Conservation (phyloP, 64 coral and sea anemone genomes). For the Platygyra sinensis region DNA sequence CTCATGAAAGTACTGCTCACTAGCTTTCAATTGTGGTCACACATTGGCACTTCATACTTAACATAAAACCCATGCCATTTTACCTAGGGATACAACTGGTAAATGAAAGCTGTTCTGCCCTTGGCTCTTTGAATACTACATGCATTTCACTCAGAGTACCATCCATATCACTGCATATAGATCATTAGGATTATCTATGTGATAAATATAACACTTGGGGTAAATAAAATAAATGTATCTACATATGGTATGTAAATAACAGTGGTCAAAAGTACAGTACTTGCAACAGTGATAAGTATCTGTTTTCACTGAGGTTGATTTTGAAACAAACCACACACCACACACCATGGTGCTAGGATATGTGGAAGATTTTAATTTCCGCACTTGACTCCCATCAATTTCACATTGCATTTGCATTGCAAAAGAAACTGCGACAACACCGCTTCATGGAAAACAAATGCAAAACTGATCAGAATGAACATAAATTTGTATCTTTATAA, state of each 20-base stretch:
- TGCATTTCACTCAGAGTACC: background rate
- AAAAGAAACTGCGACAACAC: background rate
- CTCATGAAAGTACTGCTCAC: too few species aligned
- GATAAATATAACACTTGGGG: constrained; percentile 1
- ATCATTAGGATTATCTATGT: background rate
- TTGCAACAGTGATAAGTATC: background rate
- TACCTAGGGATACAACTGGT: background rate
- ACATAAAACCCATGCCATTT: too few species aligned
- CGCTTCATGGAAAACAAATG: background rate
- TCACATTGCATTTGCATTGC: too few species aligned
- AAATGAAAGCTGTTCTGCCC: background rate
- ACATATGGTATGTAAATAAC: constrained; percentile 14
- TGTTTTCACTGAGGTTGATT: background rate
- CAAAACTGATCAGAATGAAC: background rate
- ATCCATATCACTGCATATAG: background rate
- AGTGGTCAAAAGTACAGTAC: background rate
- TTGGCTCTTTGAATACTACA: background rate
- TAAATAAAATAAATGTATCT: constrained; percentile 38
- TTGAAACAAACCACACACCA: background rate
- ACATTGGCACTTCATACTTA: too few species aligned
- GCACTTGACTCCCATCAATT: too few species aligned
- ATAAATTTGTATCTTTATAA: too few species aligned
- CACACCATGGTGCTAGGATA: background rate
- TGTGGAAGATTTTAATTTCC: background rate
- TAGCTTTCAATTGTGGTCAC: too few species aligned